Conservation (phyloP, 2,797 vertebrate genomes). For the Pangasius djambal region DNA sequence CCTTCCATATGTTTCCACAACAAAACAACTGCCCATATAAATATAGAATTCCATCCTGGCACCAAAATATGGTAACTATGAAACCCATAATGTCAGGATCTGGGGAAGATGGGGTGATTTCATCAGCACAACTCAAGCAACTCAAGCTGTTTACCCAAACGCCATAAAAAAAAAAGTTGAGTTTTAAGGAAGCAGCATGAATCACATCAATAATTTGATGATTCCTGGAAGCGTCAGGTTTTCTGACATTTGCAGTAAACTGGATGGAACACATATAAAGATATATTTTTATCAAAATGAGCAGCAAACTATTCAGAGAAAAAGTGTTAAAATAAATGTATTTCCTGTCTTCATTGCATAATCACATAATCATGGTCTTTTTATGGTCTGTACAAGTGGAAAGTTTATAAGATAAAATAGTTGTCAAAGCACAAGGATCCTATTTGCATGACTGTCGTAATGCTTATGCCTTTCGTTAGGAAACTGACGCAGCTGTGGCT, state of each 20-base stretch:
- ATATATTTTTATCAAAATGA: not conserved
- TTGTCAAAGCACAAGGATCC: constrained; percentile 3
- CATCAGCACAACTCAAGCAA: not conserved
- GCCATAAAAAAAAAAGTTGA: not conserved
- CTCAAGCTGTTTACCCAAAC: not conserved
- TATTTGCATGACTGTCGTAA: constrained; percentile 21
- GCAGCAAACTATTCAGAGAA: not conserved
- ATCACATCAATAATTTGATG: not conserved
- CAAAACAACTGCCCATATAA: not conserved
- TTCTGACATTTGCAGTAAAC: not conserved
- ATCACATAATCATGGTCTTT: not conserved
- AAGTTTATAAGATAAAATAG: constrained; percentile 18
- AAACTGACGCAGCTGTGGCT: constrained; percentile 43
- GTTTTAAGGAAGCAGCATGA: not conserved
- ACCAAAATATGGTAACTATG: not conserved
- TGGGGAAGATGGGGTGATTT: not conserved
- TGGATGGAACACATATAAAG: not conserved
- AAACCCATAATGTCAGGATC: not conserved
- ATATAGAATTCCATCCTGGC: not conserved
- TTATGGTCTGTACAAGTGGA: not conserved
- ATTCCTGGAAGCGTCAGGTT: not conserved
- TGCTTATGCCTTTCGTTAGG: not conserved
- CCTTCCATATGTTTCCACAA: not conserved
- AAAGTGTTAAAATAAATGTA: not conserved
- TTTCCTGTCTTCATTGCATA: not conserved